Evolutionary conservation across 2,888 invertebrate genomes (phyloP), one percentile per base, ranked within the genome.

Genomic region (Eulithis prunata): DNA sequence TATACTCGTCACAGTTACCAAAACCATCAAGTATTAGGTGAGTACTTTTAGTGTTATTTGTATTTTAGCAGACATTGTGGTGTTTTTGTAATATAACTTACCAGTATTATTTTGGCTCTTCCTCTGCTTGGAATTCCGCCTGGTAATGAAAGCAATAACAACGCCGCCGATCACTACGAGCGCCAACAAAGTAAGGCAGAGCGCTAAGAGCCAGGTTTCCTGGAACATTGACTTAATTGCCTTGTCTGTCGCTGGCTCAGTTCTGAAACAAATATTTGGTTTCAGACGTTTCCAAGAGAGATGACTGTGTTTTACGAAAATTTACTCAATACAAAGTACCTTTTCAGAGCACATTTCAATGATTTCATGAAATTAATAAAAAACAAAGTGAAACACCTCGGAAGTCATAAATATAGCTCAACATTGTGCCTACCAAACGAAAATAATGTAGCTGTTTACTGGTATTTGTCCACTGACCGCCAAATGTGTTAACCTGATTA

Each of bases 231-330:
- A 86, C 77, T 90, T 83, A 80, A 90, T 87, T 73, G 90, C 90
- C 78, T 92, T 92, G 80, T 92, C 91, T 75, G 88, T 89, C 54
- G 92, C 89, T 68, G 92, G 92, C 78, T 93, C 92, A 69, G 92
- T 93, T 80, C 92, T 93, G 82, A 76, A 91, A 91, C 75, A 46
- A 77, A 72, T 73, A 66, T 75, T 73, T 71, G 66, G 64, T 70
- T 75, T 70, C 41, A 58, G 52, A 58, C 11, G 46, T 57, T 61
- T 51, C 6, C n/a, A 43, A 54, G 53, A 57, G 51, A 38, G 38
- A 13, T 43, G 14, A 8, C 36, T 54, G 14, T 57, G 32, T 57
- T 45, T 60, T 14, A 6, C 11, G 14, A 61, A 55, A 47, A 14
- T 46, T 46, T 13, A 8, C 6, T 11, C 13, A 13, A 13, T 56